Evolutionary conservation across 2,888 invertebrate genomes (phyloP).

Genomic region (Druceiella hillmani): DNA sequence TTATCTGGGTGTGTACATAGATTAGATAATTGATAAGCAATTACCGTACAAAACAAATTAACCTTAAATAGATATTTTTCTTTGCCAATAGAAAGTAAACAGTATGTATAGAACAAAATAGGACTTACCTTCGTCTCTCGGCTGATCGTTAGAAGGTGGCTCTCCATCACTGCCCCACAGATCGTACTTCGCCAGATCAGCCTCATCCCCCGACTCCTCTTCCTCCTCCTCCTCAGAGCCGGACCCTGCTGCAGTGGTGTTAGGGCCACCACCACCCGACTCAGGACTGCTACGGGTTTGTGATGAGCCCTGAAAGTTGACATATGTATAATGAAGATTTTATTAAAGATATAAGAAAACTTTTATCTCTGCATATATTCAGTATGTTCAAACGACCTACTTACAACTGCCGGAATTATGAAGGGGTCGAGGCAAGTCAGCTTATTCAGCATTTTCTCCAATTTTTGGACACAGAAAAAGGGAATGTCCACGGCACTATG

Average conservation of each 20-base stretch:
- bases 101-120: constrained; percentile 10
- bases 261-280: background rate
- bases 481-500: too few species aligned
- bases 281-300: constrained; percentile 7
- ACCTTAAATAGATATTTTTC: background rate
- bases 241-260: constrained; percentile 28
- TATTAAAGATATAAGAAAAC: too few species aligned
- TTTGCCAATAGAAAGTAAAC: background rate
- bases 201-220: constrained; percentile 56
- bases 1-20: background rate
- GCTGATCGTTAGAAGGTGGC: constrained; percentile 30
- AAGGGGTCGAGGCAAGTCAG: too few species aligned
- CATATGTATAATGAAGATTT: too few species aligned
- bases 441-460: too few species aligned
- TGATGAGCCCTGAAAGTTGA: too few species aligned
- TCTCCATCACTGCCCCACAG: constrained; percentile 66
- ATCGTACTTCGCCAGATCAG: constrained; percentile 74
- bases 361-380: too few species aligned
- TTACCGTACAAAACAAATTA: background rate
- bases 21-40: background rate
- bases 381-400: too few species aligned
- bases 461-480: too few species aligned
- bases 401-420: too few species aligned
- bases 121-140: constrained; percentile 33
- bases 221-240: constrained; percentile 54